phyloP scores from a whole-genome alignment of 2,797 vertebrate genomes.

The Hapalemur alaotrensis region DNA sequence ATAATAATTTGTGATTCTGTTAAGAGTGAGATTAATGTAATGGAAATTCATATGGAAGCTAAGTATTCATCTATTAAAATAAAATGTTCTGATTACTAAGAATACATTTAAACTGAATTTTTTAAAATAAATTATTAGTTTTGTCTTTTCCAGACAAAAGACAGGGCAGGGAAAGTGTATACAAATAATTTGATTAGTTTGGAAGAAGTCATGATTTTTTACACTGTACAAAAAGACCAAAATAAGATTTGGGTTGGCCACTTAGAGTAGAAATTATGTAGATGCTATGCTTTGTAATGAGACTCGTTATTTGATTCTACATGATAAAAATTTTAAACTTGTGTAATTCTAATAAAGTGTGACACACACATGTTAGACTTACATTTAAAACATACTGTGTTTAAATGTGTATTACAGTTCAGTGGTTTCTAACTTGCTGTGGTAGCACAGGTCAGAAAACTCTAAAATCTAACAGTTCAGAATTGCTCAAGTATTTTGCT shows the following conservation, averaged over 20 bases:
- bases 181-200: background rate
- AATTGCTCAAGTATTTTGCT: conserved; percentile 7
- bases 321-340: background rate
- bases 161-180: background rate
- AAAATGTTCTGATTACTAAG: background rate
- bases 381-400: background rate
- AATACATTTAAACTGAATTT: background rate
- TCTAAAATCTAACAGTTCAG: background rate
- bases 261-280: background rate
- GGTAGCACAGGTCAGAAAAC: background rate
- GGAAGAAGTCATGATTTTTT: background rate
- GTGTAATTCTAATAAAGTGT: background rate
- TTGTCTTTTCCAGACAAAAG: background rate
- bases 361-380: background rate
- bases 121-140: background rate
- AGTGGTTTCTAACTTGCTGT: background rate
- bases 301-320: background rate
- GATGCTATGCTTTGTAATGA: background rate
- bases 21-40: background rate
- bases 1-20: conserved; percentile 9
- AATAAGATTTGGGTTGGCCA: background rate
- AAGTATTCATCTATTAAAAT: background rate
- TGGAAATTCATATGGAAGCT: background rate
- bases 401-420: background rate
- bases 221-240: background rate